Evolutionary conservation across 1,140 invertebrate species (phyloP).

Genomic region (Tetramorium simillimum): DNA sequence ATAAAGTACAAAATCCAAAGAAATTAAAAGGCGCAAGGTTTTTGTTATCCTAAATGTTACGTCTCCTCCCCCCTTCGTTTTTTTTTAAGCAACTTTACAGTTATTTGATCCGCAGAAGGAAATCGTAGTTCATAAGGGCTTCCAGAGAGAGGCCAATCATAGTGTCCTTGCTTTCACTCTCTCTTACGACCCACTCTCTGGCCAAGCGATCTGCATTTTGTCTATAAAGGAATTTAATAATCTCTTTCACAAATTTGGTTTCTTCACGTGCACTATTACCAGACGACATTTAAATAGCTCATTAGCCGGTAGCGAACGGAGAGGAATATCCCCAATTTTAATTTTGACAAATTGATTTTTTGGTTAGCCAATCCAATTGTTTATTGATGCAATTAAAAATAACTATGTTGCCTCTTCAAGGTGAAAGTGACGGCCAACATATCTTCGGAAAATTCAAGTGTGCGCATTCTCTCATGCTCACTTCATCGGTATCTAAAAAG

Average conservation of each 20-base stretch:
- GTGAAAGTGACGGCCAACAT: neutral
- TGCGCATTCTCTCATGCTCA: neutral
- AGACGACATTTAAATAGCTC: neutral
- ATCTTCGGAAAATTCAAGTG: neutral
- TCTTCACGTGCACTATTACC: neutral
- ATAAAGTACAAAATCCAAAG: neutral
- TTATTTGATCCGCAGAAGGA: too few species aligned
- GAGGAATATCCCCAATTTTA: neutral
- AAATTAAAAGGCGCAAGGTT: neutral
- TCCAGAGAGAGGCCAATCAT: too few species aligned
- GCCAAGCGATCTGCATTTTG: neutral
- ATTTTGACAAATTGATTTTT: neutral
- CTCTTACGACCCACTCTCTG: neutral
- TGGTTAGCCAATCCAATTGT: neutral
- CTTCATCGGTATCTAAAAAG: too few species aligned
- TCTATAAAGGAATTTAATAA: neutral
- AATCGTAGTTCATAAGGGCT: too few species aligned
- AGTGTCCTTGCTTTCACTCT: neutral
- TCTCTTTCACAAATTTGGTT: neutral
- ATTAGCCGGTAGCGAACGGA: neutral
- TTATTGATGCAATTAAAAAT: neutral
- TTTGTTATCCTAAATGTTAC: too few species aligned
- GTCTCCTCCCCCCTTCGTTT: too few species aligned
- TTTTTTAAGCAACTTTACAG: too few species aligned
- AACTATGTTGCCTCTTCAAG: neutral